Percentiles rank a stretch among this genome's conserved stretches.
phyloP scores from a whole-genome alignment of 2,888 invertebrate genomes.

The Ophioninae sp. region DNA sequence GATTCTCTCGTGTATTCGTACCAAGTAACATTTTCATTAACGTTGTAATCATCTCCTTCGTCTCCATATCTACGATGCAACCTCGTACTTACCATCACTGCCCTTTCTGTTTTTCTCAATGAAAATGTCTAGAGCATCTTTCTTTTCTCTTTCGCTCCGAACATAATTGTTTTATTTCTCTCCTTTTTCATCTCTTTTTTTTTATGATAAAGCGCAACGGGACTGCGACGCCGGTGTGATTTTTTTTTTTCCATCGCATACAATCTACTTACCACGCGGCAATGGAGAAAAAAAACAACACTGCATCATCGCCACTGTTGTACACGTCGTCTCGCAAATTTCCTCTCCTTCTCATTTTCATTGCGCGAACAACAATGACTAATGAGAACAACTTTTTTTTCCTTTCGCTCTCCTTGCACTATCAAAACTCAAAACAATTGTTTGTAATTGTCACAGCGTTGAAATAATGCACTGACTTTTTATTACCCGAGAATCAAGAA shows the following conservation, averaged over 20 bases:
- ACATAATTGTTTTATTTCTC: conserved; percentile 11
- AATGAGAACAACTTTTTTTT: background rate
- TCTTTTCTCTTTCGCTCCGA: background rate
- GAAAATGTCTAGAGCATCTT: conserved; percentile 21
- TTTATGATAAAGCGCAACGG: background rate
- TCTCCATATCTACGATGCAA: conserved; percentile 44
- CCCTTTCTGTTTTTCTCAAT: conserved; percentile 2
- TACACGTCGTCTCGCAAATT: background rate
- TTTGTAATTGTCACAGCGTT: background rate
- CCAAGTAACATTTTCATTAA: background rate
- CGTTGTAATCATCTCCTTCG: background rate
- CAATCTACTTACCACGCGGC: background rate
- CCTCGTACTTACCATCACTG: conserved; percentile 57
- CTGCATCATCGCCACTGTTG: background rate
- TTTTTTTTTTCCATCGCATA: background rate
- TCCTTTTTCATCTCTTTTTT: conserved; percentile 5
- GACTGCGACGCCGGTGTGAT: background rate
- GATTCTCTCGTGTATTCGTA: background rate
- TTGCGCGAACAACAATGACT: background rate
- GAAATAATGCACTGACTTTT: background rate
- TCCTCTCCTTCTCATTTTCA: background rate
- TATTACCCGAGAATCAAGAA: conserved; percentile 4
- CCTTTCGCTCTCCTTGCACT: background rate
- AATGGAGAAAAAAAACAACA: background rate
- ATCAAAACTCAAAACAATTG: background rate